phyloP scores from a whole-genome alignment of 2,888 invertebrate species.

The Neocrepidodera transversa region DNA sequence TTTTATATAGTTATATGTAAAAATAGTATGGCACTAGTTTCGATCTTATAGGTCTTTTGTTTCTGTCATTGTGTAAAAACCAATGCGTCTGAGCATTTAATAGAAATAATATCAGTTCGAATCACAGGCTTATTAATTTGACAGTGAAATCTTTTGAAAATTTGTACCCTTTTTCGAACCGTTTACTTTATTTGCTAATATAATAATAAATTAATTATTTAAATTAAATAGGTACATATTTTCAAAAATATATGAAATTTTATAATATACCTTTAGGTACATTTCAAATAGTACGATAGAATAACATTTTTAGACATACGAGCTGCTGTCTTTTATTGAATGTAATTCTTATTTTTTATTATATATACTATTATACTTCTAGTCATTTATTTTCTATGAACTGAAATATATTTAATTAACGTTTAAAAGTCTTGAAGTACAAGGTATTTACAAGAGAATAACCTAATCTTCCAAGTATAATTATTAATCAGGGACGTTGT shows the following conservation, averaged over 20 bases:
- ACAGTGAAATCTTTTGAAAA: not conserved
- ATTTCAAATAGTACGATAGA: not conserved
- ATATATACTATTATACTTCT: not conserved
- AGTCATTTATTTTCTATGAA: not conserved
- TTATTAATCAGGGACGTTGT: no score
- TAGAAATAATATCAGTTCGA: conserved; percentile 22
- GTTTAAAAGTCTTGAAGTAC: not conserved
- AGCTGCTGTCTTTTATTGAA: not conserved
- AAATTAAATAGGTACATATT: not conserved
- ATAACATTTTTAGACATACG: not conserved
- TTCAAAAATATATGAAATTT: not conserved
- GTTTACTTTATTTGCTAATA: no score
- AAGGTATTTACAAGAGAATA: not conserved
- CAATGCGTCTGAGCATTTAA: conserved; percentile 11
- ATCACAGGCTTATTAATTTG: conserved; percentile 21
- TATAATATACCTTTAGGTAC: not conserved
- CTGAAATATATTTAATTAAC: not conserved
- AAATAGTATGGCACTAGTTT: conserved; percentile 8
- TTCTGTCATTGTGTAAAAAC: not conserved
- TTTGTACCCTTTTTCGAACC: not conserved
- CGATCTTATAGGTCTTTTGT: not conserved
- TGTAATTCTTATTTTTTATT: not conserved
- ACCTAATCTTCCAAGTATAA: not conserved
- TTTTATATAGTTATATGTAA: not conserved
- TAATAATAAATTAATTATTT: no score